Base-by-base conservation (phyloP, 2,888 invertebrate species). In the Cremastinae sp. region DNA sequence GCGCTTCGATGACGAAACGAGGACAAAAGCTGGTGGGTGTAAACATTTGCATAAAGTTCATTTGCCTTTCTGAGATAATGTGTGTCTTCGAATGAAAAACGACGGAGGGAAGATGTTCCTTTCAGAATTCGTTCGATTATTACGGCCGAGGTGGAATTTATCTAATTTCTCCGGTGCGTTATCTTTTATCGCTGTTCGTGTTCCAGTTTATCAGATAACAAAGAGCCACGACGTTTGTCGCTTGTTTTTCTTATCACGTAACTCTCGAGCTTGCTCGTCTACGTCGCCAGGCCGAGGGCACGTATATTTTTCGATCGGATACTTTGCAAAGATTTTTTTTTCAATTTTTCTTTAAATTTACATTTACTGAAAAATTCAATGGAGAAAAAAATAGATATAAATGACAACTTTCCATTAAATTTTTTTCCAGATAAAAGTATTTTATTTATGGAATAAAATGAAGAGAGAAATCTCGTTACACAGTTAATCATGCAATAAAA, bases 141-240 rank as follows among this genome's bases (percentile, higher is more conserved):
- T 62, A 62, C 66, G 65, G 61, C 54, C n/a, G n/a, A 45, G 61
- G 38, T 10, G 51, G 47, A 78, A 62, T 73, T 70, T 78, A 78
- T 75, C 70, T 70, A 73, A 66, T 54, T 78, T 73, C 56, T 58
- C 22, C 68, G 66, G n/a, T 56, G 43, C 49, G 69, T 41, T 61
- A 66, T n/a, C n/a, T n/a, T n/a, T n/a, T 78, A 74, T 62, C 69
- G 18, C 69, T 20, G n/a, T n/a, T n/a, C n/a, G 49, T 41, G 45
- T 59, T 22, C 34, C 49, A 5, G 51, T 58, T 64, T 75, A 78
- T 78, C 78, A 58, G 78, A 75, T 78, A 74, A 78, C n/a, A 71
- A 59, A 22, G 36, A 41, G 41, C 20, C 12, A 59, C 53, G 70
- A 70, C 74, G 70, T 73, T 73, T 73, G 56, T 49, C 61, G 65